Percentiles rank a stretch among this genome's conserved stretches.
phyloP scores from a whole-genome alignment of 2,113 vertebrate species.

The Ciconia stormi region DNA sequence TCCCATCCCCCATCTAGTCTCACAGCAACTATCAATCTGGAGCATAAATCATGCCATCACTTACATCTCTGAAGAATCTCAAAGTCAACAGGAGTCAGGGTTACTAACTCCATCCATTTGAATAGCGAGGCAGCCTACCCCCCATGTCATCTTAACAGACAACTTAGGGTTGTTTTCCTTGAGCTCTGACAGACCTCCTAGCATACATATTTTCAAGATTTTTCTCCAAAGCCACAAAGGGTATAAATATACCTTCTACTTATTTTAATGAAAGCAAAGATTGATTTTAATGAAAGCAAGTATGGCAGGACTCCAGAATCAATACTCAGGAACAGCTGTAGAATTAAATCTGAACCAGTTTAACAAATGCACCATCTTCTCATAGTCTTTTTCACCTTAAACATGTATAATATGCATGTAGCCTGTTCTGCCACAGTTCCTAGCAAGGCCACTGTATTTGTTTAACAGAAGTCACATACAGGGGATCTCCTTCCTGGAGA shows the following conservation, averaged over 20 bases:
- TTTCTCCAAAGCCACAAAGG: not conserved
- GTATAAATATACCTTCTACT: not conserved
- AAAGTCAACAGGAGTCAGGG: not conserved
- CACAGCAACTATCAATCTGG: not conserved
- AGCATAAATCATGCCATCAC: not conserved
- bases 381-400: not conserved
- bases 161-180: not conserved
- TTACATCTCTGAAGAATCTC: not conserved
- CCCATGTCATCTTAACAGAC: not conserved
- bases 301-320: not conserved
- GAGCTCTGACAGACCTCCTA: not conserved
- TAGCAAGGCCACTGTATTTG: not conserved
- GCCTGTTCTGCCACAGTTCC: not conserved
- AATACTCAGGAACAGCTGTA: not conserved
- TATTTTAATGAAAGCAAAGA: not conserved
- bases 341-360: not conserved
- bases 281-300: not conserved
- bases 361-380: not conserved
- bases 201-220: not conserved
- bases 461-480: not conserved
- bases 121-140: not conserved
- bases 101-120: not conserved
- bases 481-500: not conserved
- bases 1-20: not conserved
- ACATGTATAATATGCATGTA: rapidly evolving